Evolutionary conservation across 2,113 vertebrate genomes (phyloP).

Genomic region (Ctenomys sociabilis): DNA sequence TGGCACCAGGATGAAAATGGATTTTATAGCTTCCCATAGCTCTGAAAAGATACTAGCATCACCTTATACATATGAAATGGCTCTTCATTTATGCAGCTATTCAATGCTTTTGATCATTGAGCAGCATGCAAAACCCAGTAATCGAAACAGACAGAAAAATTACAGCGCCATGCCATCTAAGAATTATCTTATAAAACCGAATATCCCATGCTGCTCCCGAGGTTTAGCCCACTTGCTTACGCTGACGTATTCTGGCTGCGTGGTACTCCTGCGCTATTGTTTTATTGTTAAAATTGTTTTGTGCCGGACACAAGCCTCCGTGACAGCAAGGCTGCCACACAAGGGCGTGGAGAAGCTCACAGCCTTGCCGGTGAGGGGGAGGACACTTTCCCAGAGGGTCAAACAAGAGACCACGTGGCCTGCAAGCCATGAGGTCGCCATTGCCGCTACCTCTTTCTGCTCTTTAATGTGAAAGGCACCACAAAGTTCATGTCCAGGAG

Average conservation of each 20-base stretch:
- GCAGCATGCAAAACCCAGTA: background rate
- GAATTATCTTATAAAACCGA: constrained; percentile 2
- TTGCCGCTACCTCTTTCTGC: background rate
- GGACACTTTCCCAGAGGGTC: background rate
- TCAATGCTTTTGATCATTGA: constrained; percentile 18
- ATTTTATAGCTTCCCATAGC: background rate
- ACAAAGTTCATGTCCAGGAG: background rate
- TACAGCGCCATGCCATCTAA: background rate
- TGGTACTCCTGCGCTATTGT: background rate
- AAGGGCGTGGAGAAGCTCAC: background rate
- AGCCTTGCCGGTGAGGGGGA: background rate
- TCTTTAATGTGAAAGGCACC: background rate
- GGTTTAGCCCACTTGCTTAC: background rate
- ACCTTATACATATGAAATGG: background rate
- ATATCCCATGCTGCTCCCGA: background rate
- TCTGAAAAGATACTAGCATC: background rate
- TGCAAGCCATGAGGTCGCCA: too few relatives aligned
- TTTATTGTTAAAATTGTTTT: constrained; percentile 41
- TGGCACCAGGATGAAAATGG: background rate
- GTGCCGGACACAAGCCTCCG: background rate
- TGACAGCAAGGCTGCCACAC: background rate
- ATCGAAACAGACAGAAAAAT: background rate
- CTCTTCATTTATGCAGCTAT: background rate
- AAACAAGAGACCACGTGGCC: background rate
- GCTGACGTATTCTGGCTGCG: background rate